phyloP scores from a whole-genome alignment of 2,888 invertebrate species.

The Troilus luridus region DNA sequence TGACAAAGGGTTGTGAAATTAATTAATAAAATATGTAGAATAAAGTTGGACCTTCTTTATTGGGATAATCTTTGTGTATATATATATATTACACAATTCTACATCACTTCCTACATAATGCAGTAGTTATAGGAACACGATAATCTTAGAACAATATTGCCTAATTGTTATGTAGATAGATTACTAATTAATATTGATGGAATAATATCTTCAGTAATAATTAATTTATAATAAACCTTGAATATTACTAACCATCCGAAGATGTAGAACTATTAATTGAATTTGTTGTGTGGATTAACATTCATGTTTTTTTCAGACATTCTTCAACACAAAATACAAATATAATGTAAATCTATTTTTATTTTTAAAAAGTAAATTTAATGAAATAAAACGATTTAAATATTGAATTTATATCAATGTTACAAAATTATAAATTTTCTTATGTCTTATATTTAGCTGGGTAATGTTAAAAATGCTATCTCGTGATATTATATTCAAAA shows the following conservation, averaged over 20 bases:
- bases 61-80: not conserved
- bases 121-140: not conserved
- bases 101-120: not conserved
- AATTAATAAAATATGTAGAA: not conserved
- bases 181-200: not conserved
- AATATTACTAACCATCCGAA: not conserved
- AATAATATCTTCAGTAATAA: not conserved
- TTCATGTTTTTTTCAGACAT: too few relatives aligned
- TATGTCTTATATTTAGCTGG: too few relatives aligned
- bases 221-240: not conserved
- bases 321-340: too few relatives aligned
- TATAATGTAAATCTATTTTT: too few relatives aligned
- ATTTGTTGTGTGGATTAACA: not conserved
- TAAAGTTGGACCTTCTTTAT: not conserved
- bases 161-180: not conserved
- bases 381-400: too few relatives aligned
- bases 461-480: too few relatives aligned
- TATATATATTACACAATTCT: not conserved
- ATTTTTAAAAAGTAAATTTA: too few relatives aligned
- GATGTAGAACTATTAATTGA: not conserved
- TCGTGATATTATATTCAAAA: too few relatives aligned
- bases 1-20: conserved; percentile 1
- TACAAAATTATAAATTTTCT: too few relatives aligned
- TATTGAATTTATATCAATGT: too few relatives aligned
- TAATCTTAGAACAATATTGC: not conserved